Evolutionary conservation across 2,888 invertebrate genomes (phyloP).

Genomic region (Unio delphinus): DNA sequence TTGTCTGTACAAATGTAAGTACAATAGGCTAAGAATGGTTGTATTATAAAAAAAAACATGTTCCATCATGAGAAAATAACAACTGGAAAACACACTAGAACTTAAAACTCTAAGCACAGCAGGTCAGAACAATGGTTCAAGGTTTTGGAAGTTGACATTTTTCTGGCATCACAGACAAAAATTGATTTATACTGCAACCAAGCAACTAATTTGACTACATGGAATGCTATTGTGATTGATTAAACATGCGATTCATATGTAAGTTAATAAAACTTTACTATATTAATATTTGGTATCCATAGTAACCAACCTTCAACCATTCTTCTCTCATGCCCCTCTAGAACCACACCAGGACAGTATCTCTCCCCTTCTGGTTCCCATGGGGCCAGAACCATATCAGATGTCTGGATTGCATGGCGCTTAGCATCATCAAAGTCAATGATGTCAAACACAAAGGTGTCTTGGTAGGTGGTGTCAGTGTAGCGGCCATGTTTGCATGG

Average conservation of each 20-base stretch:
- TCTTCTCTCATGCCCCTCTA: conserved; percentile 67
- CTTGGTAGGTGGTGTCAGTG: conserved; percentile 67
- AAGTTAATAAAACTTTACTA: too few species aligned
- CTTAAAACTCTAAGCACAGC: too few species aligned
- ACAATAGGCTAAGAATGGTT: too few species aligned
- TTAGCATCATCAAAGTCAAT: conserved; percentile 66
- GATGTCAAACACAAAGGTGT: conserved; percentile 69
- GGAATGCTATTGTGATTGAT: too few species aligned
- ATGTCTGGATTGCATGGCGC: conserved; percentile 64
- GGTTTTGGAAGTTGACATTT: background rate
- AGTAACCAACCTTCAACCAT: conserved; percentile 46
- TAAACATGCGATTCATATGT: too few species aligned
- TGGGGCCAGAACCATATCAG: conserved; percentile 67
- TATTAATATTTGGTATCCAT: too few species aligned
- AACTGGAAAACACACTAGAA: too few species aligned
- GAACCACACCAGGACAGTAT: conserved; percentile 65
- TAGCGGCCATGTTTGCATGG: conserved; percentile 67
- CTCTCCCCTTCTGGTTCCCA: conserved; percentile 67
- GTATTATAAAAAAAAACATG: too few species aligned
- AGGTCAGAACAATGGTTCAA: background rate
- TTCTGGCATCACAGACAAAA: background rate
- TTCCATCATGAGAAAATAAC: too few species aligned
- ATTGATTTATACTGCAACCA: background rate
- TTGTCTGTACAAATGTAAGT: too few species aligned
- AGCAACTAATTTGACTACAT: background rate